A percentile compares a stretch with the other conserved stretches of the same genome.
These are phyloP conservation scores for Sebastes jordani DNA, from an alignment of 2,797 vertebrate species.

Conservation along the genomic window DNA sequence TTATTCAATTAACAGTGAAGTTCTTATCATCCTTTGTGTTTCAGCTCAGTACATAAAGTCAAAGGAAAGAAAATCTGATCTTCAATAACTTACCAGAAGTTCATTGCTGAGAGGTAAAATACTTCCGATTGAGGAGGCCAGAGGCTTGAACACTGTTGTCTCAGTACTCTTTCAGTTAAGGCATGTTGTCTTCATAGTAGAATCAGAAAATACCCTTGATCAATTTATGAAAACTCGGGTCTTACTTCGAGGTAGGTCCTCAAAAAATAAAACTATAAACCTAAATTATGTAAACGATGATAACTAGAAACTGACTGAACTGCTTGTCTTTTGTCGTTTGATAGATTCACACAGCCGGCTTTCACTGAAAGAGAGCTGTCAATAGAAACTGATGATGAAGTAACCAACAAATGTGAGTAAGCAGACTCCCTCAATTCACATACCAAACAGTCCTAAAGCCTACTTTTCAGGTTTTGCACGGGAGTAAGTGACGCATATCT, in stretches of 20 bases:
- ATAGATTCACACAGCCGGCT: neutral
- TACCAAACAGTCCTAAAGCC: conserved; percentile 61
- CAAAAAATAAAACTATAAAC: neutral
- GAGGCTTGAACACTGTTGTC: neutral
- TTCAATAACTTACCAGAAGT: conserved; percentile 56
- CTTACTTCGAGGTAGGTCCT: neutral
- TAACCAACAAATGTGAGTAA: conserved; percentile 30
- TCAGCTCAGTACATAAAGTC: neutral
- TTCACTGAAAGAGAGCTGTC: neutral
- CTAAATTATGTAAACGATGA: neutral
- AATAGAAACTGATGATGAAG: conserved; percentile 34
- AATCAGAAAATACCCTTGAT: neutral
- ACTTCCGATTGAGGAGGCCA: neutral
- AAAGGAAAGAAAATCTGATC: neutral
- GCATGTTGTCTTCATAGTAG: neutral
- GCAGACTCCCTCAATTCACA: conserved; percentile 35
- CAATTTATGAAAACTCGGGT: neutral
- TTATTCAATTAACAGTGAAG: neutral
- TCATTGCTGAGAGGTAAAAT: conserved; percentile 42
- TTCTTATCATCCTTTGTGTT: neutral
- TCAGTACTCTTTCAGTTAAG: neutral
- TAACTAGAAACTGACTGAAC: neutral
- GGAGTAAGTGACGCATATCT: conserved; percentile 71
- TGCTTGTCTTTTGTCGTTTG: neutral
- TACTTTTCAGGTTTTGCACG: conserved; percentile 80